phyloP scores from a whole-genome alignment of 2,797 vertebrate species.

The Huso huso region DNA sequence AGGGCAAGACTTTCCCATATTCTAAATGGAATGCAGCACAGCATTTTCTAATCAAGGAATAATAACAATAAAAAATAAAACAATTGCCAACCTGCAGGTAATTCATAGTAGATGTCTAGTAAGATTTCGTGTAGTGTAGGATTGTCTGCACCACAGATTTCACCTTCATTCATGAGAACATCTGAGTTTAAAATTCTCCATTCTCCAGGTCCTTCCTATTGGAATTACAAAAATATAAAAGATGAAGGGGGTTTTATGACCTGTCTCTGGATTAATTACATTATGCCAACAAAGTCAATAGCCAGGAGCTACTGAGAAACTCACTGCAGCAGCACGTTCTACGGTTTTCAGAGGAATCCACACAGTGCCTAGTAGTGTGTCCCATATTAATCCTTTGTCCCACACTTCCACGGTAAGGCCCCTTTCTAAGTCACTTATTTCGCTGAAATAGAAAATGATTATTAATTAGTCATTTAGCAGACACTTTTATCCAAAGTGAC shows the following conservation, averaged over 20 bases:
- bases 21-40: too few species aligned
- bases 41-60: too few species aligned
- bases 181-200: conserved; percentile 48
- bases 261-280: too few species aligned
- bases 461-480: too few species aligned
- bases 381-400: conserved; percentile 49
- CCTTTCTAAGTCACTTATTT: conserved; percentile 37
- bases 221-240: background rate
- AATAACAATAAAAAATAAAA: background rate
- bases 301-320: background rate
- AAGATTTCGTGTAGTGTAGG: conserved; percentile 42
- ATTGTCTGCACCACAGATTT: conserved; percentile 40
- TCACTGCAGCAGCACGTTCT: conserved; percentile 38
- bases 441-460: conserved; percentile 33
- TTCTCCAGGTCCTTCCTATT: conserved; percentile 45
- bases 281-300: background rate
- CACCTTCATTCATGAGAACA: conserved; percentile 34
- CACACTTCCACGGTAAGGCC: conserved; percentile 48
- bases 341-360: conserved; percentile 47
- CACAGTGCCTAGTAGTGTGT: conserved; percentile 41
- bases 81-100: conserved; percentile 39
- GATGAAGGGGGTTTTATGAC: too few species aligned
- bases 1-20: too few species aligned
- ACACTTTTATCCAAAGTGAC: too few species aligned
- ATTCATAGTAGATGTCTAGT: conserved; percentile 43